Conservation (phyloP, 2,888 invertebrate species). For the Dynastes maya region DNA sequence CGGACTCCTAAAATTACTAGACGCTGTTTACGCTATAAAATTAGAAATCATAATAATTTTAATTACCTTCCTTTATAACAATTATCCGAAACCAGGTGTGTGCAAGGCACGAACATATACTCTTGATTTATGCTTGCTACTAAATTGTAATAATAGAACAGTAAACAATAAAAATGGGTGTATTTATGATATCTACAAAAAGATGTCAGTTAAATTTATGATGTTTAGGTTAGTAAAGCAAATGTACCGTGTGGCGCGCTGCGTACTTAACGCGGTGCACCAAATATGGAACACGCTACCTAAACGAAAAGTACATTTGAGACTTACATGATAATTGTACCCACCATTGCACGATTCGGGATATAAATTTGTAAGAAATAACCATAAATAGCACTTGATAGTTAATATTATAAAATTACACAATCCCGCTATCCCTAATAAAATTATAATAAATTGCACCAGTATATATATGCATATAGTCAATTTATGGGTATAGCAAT, state of each 20-base stretch:
- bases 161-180: conserved; percentile 49
- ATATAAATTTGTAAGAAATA: conserved; percentile 11
- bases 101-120: conserved; percentile 45
- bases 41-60: conserved; percentile 46
- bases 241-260: conserved; percentile 39
- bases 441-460: too few species aligned
- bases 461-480: too few species aligned
- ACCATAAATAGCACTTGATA: background rate
- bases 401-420: too few species aligned
- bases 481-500: too few species aligned
- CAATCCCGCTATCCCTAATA: too few species aligned
- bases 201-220: conserved; percentile 51
- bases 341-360: background rate
- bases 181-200: conserved; percentile 50
- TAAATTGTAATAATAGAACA: conserved; percentile 50
- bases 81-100: conserved; percentile 48
- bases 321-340: conserved; percentile 26
- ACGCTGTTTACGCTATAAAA: conserved; percentile 43
- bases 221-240: conserved; percentile 49
- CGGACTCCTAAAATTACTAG: conserved; percentile 40
- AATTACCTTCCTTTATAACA: conserved; percentile 44
- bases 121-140: conserved; percentile 46
- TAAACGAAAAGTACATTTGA: conserved; percentile 22
- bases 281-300: conserved; percentile 34
- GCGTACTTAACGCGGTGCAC: conserved; percentile 31